These are phyloP conservation scores for Tetrao urogallus DNA, from an alignment of 2,113 vertebrate species.

Conservation along the genomic window DNA sequence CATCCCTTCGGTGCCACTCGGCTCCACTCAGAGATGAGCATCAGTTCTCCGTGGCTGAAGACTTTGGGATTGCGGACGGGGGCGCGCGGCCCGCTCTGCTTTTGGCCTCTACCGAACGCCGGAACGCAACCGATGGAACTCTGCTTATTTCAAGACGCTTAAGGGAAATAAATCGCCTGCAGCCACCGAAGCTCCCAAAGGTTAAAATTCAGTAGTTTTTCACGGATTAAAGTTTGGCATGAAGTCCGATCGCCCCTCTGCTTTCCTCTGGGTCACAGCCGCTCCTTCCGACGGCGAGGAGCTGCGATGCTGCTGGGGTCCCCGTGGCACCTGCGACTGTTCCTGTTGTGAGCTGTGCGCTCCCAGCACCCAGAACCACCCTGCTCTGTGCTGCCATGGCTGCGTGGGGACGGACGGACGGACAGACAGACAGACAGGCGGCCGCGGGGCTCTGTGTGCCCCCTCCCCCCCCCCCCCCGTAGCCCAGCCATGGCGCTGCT, in stretches of 20 bases:
- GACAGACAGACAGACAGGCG: too few species aligned
- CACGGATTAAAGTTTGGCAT: conserved; percentile 47
- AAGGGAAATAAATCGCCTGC: conserved; percentile 28
- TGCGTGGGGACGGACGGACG: too few species aligned
- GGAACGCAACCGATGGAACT: conserved; percentile 35
- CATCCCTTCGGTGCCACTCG: too few species aligned
- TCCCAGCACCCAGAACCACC: too few species aligned
- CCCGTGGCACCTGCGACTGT: not conserved
- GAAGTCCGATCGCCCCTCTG: conserved; percentile 22
- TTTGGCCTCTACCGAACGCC: conserved; percentile 38
- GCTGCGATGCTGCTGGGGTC: conserved; percentile 67
- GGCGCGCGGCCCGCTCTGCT: not conserved
- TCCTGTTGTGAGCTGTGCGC: too few species aligned
- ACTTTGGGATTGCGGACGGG: not conserved
- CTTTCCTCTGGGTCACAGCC: not conserved
- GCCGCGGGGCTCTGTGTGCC: too few species aligned
- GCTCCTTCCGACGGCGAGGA: conserved; percentile 28
- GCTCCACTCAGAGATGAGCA: conserved; percentile 17
- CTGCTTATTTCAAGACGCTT: conserved; percentile 60
- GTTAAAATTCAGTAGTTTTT: conserved; percentile 45
- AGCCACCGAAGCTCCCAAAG: conserved; percentile 55
- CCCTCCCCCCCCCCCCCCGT: too few species aligned
- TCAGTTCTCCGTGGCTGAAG: conserved; percentile 29
- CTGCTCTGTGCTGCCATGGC: too few species aligned
- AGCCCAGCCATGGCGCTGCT: too few species aligned